Base-by-base conservation (phyloP, 2,113 vertebrate species). In the Ophthalmotilapia sp. region DNA sequence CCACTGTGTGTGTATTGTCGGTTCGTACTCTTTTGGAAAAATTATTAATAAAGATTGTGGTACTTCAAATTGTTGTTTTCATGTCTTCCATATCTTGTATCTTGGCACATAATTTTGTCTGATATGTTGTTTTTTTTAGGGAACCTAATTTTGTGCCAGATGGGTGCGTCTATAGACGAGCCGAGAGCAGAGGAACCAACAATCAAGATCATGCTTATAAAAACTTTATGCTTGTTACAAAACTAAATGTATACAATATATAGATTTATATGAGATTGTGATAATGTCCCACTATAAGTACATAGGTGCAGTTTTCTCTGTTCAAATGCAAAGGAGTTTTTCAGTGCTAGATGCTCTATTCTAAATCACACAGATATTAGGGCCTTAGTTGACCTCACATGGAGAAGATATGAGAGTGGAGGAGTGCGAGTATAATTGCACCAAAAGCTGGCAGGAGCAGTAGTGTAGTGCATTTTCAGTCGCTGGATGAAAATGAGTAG, bases 401-500 rank as follows among this genome's bases (percentile, higher is more conserved):
- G 79, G 88, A 88, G 83, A 90, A 86, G 81, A 91, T 88, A 88
- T 88, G 58, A 82, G 90, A 85, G 85, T 75, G 60, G 60, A 82
- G 80, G 77, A 88, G 81, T 54, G 68, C 0, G 47, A 47, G 81
- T 87, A 79, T 91, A 90, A 94, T 93, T 92, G 92, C 70, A 80
- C 62, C 60, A 85, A 88, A 88, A 73, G 80, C 82, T 90, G 86
- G 83, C 85, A 84, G 86, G 58, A 85, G 82, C 83, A 77, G 86
- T 51, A 55, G 85, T 81, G 89, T 85, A 70, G 54, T 84, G 73
- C 88, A 55, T 91, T 90, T 93, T 93, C 84, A 90, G 88, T 84
- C n/a, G 12, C 84, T 85, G 90, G 84, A 88, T 89, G 87, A 84
- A 92, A 92, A 91, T 89, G 88, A 94, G 83, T 88, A 89, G 87